Evolutionary conservation across 2,888 invertebrate genomes (phyloP).

Genomic region (Druceiella hillmani): DNA sequence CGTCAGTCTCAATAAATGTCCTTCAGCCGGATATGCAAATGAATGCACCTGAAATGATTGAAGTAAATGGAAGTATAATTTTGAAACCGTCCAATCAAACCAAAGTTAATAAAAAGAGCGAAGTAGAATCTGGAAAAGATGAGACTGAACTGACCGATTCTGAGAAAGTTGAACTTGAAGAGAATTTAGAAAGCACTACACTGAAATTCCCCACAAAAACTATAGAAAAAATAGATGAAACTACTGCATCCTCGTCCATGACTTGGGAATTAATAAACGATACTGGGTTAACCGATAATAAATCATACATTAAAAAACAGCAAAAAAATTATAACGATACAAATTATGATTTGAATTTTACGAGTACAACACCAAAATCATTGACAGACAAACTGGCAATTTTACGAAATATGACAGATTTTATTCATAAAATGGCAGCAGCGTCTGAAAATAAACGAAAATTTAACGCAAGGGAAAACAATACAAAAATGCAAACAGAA

Average conservation of each 20-base stretch:
- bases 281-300: slow-evolving; percentile 22
- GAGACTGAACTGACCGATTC: no score
- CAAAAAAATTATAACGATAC: slow-evolving; percentile 57
- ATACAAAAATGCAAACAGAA: slow-evolving; percentile 17
- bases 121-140: slow-evolving; percentile 21
- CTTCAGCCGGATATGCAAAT: slow-evolving; percentile 35
- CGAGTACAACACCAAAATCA: slow-evolving; percentile 44
- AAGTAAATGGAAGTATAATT: slow-evolving; percentile 45
- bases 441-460: slow-evolving; percentile 39
- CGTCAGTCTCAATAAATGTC: slow-evolving; percentile 42
- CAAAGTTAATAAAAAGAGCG: slow-evolving; percentile 19
- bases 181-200: no score
- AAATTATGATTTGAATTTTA: slow-evolving; percentile 46
- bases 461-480: slow-evolving; percentile 15
- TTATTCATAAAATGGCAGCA: slow-evolving; percentile 58
- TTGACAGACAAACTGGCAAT: slow-evolving; percentile 41
- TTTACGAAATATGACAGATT: slow-evolving; percentile 57
- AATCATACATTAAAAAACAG: slow-evolving; percentile 30
- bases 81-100: slow-evolving; percentile 36
- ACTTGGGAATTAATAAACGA: slow-evolving; percentile 57
- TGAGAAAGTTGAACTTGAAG: no score
- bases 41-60: slow-evolving; percentile 39
- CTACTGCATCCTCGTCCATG: no score
- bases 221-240: slow-evolving; percentile 26
- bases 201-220: no score